Evolutionary conservation across 2,888 invertebrate species (phyloP).

Genomic region (Diarsia dahlii): DNA sequence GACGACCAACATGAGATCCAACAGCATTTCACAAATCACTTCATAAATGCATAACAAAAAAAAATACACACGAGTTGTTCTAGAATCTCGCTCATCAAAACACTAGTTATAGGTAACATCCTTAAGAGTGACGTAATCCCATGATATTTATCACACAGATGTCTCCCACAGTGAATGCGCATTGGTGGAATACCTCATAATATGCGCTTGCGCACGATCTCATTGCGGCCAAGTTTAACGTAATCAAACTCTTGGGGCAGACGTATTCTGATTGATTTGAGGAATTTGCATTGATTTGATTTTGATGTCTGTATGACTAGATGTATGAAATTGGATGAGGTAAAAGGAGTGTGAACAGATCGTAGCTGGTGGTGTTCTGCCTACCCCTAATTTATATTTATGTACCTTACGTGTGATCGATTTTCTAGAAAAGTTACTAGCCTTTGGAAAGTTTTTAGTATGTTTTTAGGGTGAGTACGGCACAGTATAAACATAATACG

Average conservation of each 20-base stretch:
- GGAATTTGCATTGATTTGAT: background rate
- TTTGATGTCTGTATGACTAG: background rate
- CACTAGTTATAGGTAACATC: slow-evolving; percentile 45
- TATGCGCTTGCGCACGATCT: slow-evolving; percentile 76
- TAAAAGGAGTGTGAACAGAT: too few relatives aligned
- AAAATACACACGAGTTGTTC: background rate
- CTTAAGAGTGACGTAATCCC: slow-evolving; percentile 57
- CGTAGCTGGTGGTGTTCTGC: too few relatives aligned
- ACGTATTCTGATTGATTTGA: slow-evolving; percentile 61
- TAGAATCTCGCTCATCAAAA: slow-evolving; percentile 33
- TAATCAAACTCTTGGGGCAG: slow-evolving; percentile 72
- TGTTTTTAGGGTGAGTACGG: background rate
- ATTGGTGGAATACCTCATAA: slow-evolving; percentile 68
- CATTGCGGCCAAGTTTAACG: slow-evolving; percentile 74
- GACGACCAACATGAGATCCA: background rate
- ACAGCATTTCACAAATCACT: background rate
- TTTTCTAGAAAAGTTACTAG: too few relatives aligned
- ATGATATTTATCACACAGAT: slow-evolving; percentile 68
- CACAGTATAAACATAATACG: background rate
- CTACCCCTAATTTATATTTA: too few relatives aligned
- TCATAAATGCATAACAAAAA: background rate
- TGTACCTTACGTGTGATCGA: too few relatives aligned
- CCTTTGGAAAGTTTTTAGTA: background rate
- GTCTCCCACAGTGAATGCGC: slow-evolving; percentile 67
- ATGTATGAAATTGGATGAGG: too few relatives aligned